Conservation (phyloP, 2,797 vertebrate species). For the Cheracebus regulus region DNA sequence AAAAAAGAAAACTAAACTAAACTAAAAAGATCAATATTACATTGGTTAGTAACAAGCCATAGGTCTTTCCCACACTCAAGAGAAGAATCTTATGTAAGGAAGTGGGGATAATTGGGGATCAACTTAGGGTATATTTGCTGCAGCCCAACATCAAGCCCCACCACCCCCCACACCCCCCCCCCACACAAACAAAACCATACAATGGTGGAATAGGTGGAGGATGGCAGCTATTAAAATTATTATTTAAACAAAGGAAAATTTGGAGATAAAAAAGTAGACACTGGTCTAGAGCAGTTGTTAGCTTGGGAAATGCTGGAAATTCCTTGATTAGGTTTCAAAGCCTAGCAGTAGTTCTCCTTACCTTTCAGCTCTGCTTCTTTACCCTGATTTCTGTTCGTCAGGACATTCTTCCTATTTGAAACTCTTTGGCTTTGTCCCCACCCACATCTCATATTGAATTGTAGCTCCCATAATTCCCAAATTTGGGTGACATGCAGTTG, state of each 20-base stretch:
- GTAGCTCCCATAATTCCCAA: not conserved
- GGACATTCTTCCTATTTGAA: not conserved
- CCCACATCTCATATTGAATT: not conserved
- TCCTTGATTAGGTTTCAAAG: not conserved
- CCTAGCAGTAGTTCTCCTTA: not conserved
- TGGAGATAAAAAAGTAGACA: not conserved
- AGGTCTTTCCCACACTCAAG: not conserved
- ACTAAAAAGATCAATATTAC: not conserved
- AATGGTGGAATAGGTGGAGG: not conserved
- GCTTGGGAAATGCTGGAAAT: not conserved
- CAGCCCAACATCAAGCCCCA: not conserved
- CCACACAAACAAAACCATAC: not conserved
- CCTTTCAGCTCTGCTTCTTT: not conserved
- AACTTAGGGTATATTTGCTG: not conserved
- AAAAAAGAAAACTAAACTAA: not conserved
- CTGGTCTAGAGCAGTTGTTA: not conserved
- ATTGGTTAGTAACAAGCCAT: not conserved
- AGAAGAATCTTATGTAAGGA: not conserved
- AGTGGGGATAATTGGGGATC: not conserved
- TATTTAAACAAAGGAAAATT: not conserved
- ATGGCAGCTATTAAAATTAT: not conserved
- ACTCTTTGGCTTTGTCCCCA: not conserved
- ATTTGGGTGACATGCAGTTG: rapidly evolving
- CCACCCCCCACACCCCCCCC: not conserved
- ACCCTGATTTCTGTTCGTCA: not conserved